Conservation (phyloP, 1,140 invertebrate genomes). For the Teleogryllus occipitalis region DNA sequence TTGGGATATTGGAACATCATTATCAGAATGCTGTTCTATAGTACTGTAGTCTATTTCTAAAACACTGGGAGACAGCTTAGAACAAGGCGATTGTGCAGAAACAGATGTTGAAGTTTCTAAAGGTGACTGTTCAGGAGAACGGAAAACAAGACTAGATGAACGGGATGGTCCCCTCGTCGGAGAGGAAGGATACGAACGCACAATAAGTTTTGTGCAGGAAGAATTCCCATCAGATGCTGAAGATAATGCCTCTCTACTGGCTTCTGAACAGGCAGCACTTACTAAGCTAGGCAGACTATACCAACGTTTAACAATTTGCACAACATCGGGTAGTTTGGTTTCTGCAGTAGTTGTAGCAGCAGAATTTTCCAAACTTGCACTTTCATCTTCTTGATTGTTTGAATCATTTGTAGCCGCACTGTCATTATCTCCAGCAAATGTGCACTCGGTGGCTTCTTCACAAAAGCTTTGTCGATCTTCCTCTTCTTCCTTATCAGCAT, state of each 20-base stretch:
- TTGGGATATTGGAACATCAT: not conserved
- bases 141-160: not conserved
- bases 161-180: too few relatives aligned
- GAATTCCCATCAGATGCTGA: not conserved
- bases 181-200: not conserved
- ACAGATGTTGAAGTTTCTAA: not conserved
- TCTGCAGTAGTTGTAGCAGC: not conserved
- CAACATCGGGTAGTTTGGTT: not conserved
- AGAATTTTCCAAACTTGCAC: not conserved
- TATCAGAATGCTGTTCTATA: conserved; percentile 7
- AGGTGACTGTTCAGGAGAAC: not conserved
- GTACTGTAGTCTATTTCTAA: conserved; percentile 29
- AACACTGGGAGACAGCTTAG: conserved; percentile 30
- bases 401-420: conserved; percentile 1
- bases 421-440: too few relatives aligned
- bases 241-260: not conserved
- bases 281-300: not conserved
- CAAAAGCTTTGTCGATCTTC: not conserved
- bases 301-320: not conserved
- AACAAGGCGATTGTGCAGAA: not conserved
- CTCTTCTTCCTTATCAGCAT: not conserved
- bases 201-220: not conserved
- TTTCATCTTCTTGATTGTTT: not conserved
- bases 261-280: not conserved
- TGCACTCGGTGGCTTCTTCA: not conserved